phyloP scores from a whole-genome alignment of 35 echinoderm and acorn worm genomes.

The Ophioderma brevispina region DNA sequence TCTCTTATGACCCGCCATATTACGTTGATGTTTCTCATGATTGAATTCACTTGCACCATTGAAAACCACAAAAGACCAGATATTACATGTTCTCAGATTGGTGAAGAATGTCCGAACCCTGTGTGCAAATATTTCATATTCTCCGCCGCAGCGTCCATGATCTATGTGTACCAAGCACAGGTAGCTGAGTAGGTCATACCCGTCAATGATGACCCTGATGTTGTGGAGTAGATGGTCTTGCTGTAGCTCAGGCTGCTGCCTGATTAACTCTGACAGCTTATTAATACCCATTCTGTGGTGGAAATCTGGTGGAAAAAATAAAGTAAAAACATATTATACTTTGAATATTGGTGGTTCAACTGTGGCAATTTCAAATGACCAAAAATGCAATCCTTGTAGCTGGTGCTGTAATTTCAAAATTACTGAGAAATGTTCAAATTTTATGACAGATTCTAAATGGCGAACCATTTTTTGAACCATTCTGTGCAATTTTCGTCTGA shows the following conservation, averaged over 20 bases:
- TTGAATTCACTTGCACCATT: slow-evolving; percentile 79
- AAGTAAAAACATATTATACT: too few relatives aligned
- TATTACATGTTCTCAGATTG: slow-evolving; percentile 62
- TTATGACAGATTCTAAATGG: too few relatives aligned
- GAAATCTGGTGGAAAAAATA: too few relatives aligned
- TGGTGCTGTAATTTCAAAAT: too few relatives aligned
- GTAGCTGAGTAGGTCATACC: slow-evolving; percentile 40
- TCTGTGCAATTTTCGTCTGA: too few relatives aligned
- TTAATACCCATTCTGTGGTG: slow-evolving; percentile 73
- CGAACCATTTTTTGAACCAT: too few relatives aligned
- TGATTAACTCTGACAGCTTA: slow-evolving; percentile 65
- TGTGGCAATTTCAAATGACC: too few relatives aligned
- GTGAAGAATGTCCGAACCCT: slow-evolving; percentile 52
- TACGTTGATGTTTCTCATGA: slow-evolving; percentile 67
- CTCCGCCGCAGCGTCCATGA: slow-evolving; percentile 74
- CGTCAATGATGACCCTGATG: slow-evolving; percentile 79
- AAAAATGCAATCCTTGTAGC: too few relatives aligned
- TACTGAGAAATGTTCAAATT: too few relatives aligned
- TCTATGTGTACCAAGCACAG: neutral
- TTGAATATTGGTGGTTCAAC: too few relatives aligned
- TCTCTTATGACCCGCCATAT: slow-evolving; percentile 51
- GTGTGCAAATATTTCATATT: slow-evolving; percentile 53
- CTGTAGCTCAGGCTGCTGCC: slow-evolving; percentile 60
- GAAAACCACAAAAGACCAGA: slow-evolving; percentile 73
- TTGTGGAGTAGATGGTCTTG: slow-evolving; percentile 49